These are phyloP conservation scores for Anguilla megastoma DNA, from an alignment of 2,797 vertebrate genomes.

Conservation along the genomic window DNA sequence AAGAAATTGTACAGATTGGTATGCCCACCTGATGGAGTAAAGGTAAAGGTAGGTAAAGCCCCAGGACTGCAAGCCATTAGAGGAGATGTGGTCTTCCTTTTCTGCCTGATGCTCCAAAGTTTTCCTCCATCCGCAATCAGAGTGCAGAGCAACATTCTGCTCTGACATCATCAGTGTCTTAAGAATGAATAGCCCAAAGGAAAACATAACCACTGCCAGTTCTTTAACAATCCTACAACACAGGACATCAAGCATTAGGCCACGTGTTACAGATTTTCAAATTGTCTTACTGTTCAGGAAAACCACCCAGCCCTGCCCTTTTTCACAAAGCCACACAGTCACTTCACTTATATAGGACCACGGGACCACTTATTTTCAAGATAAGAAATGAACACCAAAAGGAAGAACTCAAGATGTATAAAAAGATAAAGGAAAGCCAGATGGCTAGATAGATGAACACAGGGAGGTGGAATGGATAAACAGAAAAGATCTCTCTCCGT, in stretches of 20 bases:
- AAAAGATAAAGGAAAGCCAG: not conserved
- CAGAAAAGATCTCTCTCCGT: conserved; percentile 30
- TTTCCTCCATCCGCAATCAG: conserved; percentile 58
- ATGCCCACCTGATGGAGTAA: conserved; percentile 34
- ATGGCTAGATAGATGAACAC: not conserved
- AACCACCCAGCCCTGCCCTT: not conserved
- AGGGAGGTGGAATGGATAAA: not conserved
- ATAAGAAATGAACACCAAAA: not conserved
- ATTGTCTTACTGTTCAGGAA: not conserved
- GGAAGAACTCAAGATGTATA: not conserved
- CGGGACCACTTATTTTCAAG: not conserved
- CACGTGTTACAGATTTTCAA: not conserved
- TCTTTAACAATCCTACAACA: not conserved
- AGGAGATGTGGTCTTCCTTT: conserved; percentile 66
- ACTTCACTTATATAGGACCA: not conserved
- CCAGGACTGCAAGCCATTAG: conserved; percentile 66
- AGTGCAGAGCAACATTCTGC: not conserved
- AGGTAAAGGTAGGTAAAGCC: conserved; percentile 62
- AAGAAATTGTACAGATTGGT: not conserved
- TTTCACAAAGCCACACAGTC: not conserved
- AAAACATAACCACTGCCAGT: not conserved
- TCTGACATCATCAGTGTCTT: not conserved
- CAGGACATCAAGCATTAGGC: not conserved
- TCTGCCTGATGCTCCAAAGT: conserved; percentile 65
- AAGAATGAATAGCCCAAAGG: not conserved